A percentile compares a stretch with the other conserved stretches of the same genome.
phyloP scores from a whole-genome alignment of 2,888 invertebrate genomes.

The Apocheima hispidaria region DNA sequence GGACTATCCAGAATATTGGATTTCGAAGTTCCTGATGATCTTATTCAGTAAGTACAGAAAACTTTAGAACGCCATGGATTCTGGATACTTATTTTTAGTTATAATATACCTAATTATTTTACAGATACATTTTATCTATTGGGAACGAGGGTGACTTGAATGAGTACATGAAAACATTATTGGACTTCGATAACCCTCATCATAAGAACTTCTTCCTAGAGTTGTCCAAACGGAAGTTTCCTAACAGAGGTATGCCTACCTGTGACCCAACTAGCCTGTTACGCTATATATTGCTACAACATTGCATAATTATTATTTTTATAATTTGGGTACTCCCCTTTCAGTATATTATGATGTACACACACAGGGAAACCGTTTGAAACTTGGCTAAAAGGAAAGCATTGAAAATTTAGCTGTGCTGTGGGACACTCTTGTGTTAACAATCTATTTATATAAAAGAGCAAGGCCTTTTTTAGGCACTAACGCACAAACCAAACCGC shows the following conservation, averaged over 20 bases:
- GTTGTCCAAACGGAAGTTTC: slow-evolving; percentile 84
- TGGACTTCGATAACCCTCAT: slow-evolving; percentile 88
- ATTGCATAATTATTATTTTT: slow-evolving; percentile 9
- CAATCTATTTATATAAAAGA: too few species aligned
- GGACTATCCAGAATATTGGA: slow-evolving; percentile 88
- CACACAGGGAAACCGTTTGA: neutral
- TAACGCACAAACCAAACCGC: too few species aligned
- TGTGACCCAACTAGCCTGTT: too few species aligned
- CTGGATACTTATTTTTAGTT: neutral
- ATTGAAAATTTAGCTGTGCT: too few species aligned
- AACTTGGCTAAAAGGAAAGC: neutral
- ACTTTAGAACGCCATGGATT: neutral
- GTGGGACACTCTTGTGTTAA: too few species aligned
- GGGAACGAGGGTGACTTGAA: slow-evolving; percentile 90
- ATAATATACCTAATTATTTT: slow-evolving; percentile 46
- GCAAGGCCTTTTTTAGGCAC: too few species aligned
- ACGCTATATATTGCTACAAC: neutral
- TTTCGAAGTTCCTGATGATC: slow-evolving; percentile 89
- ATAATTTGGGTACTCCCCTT: neutral
- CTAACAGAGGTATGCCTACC: slow-evolving; percentile 69
- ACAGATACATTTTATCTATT: slow-evolving; percentile 90
- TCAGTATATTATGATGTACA: neutral
- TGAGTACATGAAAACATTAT: slow-evolving; percentile 91
- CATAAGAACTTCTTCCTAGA: slow-evolving; percentile 89
- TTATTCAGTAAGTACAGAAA: slow-evolving; percentile 85